Conservation (phyloP, 2,888 invertebrate genomes). For the Rosalia funebris region DNA sequence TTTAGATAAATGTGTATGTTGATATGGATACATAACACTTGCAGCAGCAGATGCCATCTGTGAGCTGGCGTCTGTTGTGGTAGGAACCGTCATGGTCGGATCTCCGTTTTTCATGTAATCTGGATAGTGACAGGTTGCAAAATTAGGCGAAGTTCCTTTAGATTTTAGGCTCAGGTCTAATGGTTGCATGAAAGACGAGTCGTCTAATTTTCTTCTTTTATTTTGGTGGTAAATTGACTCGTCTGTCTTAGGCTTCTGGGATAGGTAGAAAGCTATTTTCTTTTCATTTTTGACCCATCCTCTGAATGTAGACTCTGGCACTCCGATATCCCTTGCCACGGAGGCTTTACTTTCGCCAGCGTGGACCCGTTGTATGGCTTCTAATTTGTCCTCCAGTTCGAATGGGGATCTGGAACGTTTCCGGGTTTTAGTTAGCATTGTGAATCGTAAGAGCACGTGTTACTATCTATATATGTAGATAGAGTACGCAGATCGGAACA, state of each 20-base stretch:
- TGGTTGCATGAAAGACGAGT: constrained; percentile 50
- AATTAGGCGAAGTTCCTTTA: constrained; percentile 38
- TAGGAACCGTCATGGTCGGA: constrained; percentile 55
- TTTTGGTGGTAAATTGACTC: constrained; percentile 63
- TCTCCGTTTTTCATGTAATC: constrained; percentile 50
- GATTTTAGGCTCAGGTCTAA: constrained; percentile 57
- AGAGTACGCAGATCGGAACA: neutral
- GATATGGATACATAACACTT: constrained; percentile 47
- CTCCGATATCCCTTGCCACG: constrained; percentile 85
- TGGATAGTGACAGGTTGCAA: constrained; percentile 24
- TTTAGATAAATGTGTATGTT: constrained; percentile 47
- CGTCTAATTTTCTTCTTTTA: constrained; percentile 51
- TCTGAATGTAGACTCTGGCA: constrained; percentile 85
- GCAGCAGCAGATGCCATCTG: constrained; percentile 49
- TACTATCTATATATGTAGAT: neutral
- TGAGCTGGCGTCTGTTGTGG: no score
- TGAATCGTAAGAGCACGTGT: neutral
- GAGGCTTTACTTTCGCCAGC: constrained; percentile 88
- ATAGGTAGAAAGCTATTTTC: constrained; percentile 74
- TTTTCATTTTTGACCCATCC: constrained; percentile 92
- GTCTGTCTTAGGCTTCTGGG: constrained; percentile 75
- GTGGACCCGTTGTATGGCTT: constrained; percentile 83
- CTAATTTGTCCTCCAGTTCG: constrained; percentile 77
- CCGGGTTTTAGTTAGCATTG: no score
- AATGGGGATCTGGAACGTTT: neutral